Evolutionary conservation across 2,797 vertebrate species (phyloP), one percentile per base, ranked within the genome.

Genomic region (Thaleichthys pacificus): DNA sequence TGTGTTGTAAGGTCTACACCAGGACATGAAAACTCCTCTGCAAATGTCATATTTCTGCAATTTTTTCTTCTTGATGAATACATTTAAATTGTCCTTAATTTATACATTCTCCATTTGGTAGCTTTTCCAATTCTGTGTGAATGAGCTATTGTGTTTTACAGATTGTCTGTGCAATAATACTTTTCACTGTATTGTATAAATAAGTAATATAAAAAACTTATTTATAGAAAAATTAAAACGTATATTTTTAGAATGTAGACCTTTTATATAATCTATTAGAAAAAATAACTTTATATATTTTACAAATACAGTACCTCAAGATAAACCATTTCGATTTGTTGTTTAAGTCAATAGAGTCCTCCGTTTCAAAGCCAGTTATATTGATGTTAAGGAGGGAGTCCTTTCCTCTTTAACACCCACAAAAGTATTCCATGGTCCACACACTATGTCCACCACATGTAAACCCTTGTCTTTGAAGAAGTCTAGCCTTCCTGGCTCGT

Each of bases 381-480:
- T 69, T 71, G 68, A 12, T 22, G 24, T 75, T 61, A 83, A 47
- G 76, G 54, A 9, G 57, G 21, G 38, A 63, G 15, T 70, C 65
- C 51, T 19, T 76, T 91, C 80, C 78, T 86, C 70, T 57, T 89
- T 77, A 0, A 92, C 91, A 0, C 82, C 89, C 51, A 89, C 76
- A 0, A 95, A 98, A 0, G 97, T 99, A 87, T 93, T 97, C 97
- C 97, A 99, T 0, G 92, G 84, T 12, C 96, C 97, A 0, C 97
- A 99, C 0, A 90, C 91, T 15, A 97, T 95, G 32, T 96, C 89
- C 26, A 88, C 74, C 0, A 92, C 96, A n/a, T 0, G 28, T 79
- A 97, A 76, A 4, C 83, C 83, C 58, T 86, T 14, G 0, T 85
- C 72, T 15, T 66, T 76, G 81, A 98, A 97, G 81, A 90, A 91